Conservation (phyloP, 2,797 vertebrate genomes). For the Tangara arthus region DNA sequence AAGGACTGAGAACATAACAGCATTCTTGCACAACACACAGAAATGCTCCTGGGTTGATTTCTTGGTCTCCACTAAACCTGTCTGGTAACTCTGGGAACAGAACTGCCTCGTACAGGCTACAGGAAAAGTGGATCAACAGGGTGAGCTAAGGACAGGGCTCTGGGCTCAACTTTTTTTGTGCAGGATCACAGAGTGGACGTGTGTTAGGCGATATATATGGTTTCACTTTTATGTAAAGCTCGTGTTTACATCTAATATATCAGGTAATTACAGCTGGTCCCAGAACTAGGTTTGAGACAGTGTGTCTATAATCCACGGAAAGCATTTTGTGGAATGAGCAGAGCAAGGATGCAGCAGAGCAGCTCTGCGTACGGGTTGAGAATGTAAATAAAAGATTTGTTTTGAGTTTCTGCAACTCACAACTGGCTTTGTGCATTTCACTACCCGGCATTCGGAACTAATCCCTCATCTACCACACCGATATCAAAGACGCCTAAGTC, state of each 20-base stretch:
- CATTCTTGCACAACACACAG: neutral
- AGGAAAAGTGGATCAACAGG: constrained; percentile 35
- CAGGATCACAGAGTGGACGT: neutral
- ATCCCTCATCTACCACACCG: neutral
- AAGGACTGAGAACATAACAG: neutral
- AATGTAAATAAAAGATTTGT: neutral
- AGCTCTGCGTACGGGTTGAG: neutral
- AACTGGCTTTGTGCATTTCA: neutral
- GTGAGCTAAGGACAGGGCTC: constrained; percentile 55
- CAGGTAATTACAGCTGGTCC: neutral
- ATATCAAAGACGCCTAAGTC: neutral
- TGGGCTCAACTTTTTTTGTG: neutral
- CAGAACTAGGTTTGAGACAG: neutral
- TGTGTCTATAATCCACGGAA: accelerated
- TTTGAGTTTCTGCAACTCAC: neutral
- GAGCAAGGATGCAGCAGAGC: neutral
- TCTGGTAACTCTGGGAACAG: neutral
- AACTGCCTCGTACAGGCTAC: neutral
- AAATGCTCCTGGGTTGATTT: neutral
- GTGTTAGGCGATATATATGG: neutral
- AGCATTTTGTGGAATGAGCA: neutral
- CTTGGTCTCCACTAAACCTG: constrained; percentile 34
- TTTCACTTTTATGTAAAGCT: constrained; percentile 37
- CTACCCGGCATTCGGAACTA: neutral
- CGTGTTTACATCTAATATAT: neutral